A percentile compares a stretch with the other conserved stretches of the same genome.
Conservation (phyloP, 2,888 invertebrate species). For the Cantharis nigra region DNA sequence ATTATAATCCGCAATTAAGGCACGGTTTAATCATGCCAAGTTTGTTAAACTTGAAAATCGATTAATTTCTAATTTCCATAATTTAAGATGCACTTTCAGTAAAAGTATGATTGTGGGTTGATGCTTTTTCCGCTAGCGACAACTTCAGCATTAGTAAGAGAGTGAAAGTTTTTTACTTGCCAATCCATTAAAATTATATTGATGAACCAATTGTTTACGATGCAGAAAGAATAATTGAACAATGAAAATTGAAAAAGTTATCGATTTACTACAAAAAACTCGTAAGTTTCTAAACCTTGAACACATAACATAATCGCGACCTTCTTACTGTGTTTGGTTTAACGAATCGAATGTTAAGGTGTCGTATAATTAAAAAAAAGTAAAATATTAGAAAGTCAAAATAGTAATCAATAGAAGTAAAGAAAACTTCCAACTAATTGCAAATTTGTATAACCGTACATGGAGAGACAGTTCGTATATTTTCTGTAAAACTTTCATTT, state of each 20-base stretch:
- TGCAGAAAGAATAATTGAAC: not conserved
- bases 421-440: not conserved
- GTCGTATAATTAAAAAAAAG: not conserved
- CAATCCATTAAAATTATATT: not conserved
- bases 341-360: not conserved
- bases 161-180: not conserved
- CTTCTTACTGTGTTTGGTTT: not conserved
- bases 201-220: not conserved
- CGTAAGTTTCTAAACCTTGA: not conserved
- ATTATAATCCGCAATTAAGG: not conserved
- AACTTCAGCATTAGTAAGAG: not conserved
- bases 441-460: not conserved
- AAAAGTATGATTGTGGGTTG: not conserved
- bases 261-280: not conserved
- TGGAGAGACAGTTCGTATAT: not conserved
- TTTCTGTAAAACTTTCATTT: not conserved
- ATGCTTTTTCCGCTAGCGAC: not conserved
- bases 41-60: not conserved
- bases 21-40: not conserved
- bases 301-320: not conserved
- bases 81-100: not conserved
- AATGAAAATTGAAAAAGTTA: not conserved
- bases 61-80: not conserved
- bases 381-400: not conserved
- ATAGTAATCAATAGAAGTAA: not conserved